A percentile compares a stretch with the other conserved stretches of the same genome.
phyloP scores from a whole-genome alignment of 1,140 invertebrate species.

The Amyelois transitella region DNA sequence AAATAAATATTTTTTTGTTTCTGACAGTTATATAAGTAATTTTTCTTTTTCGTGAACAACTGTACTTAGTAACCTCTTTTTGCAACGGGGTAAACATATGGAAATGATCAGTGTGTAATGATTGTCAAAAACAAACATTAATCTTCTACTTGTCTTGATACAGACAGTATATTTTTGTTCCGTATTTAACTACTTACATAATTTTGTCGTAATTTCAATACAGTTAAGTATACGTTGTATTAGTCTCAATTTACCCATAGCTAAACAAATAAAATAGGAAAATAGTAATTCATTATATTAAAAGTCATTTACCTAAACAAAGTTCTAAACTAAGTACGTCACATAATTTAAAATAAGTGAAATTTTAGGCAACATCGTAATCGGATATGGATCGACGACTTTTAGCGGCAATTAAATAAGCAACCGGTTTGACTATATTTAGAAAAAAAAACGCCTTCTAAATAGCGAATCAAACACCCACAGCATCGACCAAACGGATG shows the following conservation, averaged over 20 bases:
- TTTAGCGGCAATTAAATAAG: neutral
- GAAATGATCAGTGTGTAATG: constrained; percentile 33
- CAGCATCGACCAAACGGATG: constrained; percentile 1
- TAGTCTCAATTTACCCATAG: too few relatives aligned
- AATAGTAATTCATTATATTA: too few relatives aligned
- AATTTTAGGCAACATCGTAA: neutral
- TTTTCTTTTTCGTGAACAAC: constrained; percentile 19
- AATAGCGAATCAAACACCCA: constrained; percentile 1
- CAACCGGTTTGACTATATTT: neutral
- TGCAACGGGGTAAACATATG: constrained; percentile 47
- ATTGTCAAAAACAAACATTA: constrained; percentile 38
- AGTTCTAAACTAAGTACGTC: too few relatives aligned
- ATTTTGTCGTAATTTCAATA: too few relatives aligned
- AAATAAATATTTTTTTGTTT: constrained; percentile 5
- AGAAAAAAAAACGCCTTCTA: constrained; percentile 2
- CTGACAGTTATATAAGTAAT: constrained; percentile 11
- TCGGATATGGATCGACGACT: neutral
- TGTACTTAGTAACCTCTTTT: constrained; percentile 36
- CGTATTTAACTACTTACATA: too few relatives aligned
- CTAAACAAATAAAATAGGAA: too few relatives aligned
- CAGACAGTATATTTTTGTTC: too few relatives aligned
- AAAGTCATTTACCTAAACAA: too few relatives aligned
- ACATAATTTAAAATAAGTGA: neutral
- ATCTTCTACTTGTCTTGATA: constrained; percentile 41
- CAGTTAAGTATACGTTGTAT: too few relatives aligned